phyloP scores from a whole-genome alignment of 1,140 invertebrate genomes.

The Dendroctonus ponderosae region DNA sequence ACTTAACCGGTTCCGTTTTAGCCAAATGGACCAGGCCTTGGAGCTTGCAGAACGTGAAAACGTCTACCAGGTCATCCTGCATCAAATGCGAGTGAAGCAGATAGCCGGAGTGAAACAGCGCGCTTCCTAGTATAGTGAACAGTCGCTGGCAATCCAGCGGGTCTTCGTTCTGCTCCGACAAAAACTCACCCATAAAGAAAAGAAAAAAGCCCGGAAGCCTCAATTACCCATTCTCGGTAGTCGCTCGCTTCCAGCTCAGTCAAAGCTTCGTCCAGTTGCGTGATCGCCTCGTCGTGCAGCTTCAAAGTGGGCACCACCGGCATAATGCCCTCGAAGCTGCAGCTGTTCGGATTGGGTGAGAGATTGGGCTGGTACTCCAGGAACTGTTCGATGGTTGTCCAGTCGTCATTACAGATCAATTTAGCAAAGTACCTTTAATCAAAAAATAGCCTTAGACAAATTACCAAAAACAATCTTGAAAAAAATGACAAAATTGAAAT shows the following conservation, averaged over 20 bases:
- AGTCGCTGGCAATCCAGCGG: constrained; percentile 73
- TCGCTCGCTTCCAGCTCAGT: constrained; percentile 80
- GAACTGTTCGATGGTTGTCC: constrained; percentile 41
- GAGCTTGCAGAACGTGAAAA: constrained; percentile 67
- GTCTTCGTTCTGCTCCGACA: constrained; percentile 68
- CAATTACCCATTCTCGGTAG: constrained; percentile 72
- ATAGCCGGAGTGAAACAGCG: constrained; percentile 70
- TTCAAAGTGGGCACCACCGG: constrained; percentile 58
- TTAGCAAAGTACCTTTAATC: constrained; percentile 51
- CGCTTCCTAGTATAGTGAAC: constrained; percentile 73
- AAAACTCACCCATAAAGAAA: constrained; percentile 1
- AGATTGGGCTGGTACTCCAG: constrained; percentile 25
- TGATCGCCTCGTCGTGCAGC: constrained; percentile 71
- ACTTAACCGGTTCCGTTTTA: constrained; percentile 63
- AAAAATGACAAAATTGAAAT: constrained; percentile 6
- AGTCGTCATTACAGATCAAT: constrained; percentile 48
- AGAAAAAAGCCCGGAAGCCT: background rate
- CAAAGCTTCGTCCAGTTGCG: constrained; percentile 75
- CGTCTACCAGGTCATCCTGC: constrained; percentile 66
- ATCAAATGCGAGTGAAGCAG: constrained; percentile 70
- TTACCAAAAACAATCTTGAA: background rate
- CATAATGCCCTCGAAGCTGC: constrained; percentile 49
- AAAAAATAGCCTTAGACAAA: background rate
- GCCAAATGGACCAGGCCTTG: constrained; percentile 67
- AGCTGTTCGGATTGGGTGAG: constrained; percentile 8